Base-by-base conservation (phyloP, 2,113 vertebrate species). In the Camelus bactrianus region DNA sequence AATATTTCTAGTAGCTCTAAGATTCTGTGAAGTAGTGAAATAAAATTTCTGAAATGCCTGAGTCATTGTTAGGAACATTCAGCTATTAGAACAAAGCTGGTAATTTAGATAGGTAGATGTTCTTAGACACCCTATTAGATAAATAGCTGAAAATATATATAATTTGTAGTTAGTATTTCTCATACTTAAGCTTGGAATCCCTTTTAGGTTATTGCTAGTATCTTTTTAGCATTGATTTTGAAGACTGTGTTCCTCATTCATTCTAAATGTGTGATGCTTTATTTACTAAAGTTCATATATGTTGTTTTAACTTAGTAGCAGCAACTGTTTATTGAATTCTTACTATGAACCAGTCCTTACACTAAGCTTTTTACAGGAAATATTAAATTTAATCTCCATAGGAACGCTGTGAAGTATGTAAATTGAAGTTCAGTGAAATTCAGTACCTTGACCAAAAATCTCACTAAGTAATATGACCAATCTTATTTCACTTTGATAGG, bases 11-110 rank as follows among this genome's bases (percentile, higher is more conserved):
- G n/a, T 64, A 67, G 30, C 72, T 96, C 30, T 88, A 28, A 93
- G 96, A 84, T 91, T 96, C 11, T 89, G 2, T 88, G 52, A 88
- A 83, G 30, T 94, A 77, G 42, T 67, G 14, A 96, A 95, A 75
- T 89, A 86, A 81, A 90, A 60, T 65, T 91, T 93, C 70, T 76
- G 58, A 97, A 95, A 84, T 56, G 54, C 6, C 46, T 52, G 46
- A 38, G 32, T 60, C 32, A 67, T 35, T 94, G 79, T 90, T 54
- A 82, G 54, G 12, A 83, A 87, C 5, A 75, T 65, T 91, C 24
- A 88, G 14, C 35, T 82, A 0, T 52, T 95, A 62, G 16, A 93
- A 85, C 19, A 93, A 91, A 1, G 6, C 42, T 77, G 28, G 92
- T 54, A 73, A 42, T 93, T 88, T 94, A 69, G 30, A 12, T 64